Evolutionary conservation across 1,140 invertebrate genomes (phyloP), one percentile per base, ranked within the genome.

Genomic region (Brachionus calyciflorus): DNA sequence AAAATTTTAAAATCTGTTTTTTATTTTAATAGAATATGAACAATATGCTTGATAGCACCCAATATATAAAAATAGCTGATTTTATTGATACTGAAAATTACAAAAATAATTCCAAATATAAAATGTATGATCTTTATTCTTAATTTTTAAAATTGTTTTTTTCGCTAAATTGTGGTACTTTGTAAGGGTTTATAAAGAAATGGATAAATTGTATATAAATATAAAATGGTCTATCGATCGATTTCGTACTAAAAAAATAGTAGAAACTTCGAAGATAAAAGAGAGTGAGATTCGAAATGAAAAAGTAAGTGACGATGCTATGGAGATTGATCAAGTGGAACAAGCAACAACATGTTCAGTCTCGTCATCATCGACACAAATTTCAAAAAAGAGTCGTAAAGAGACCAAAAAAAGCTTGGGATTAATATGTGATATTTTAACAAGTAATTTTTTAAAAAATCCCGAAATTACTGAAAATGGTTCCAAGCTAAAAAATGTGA

Each of bases 171-270:
- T 57, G 26, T 55, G 3, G 6, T 19, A 37, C 40, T 63, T 41
- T n/a, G 1, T 26, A 41, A 65, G 60, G 19, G 24, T 26, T 44
- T 65, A 44, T 12, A 65, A 65, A 44, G 60, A 65, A 37, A 24
- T 65, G 21, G 37, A 44, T 10, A 44, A 5, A 26, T 24, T 65
- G 3, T 65, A 65, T 41, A 19, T 19, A 26, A 65, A 24, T 14
- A 65, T 65, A 44, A 65, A 65, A 26, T 65, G 60, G 60, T 65
- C 60, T 10, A 65, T 65, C 24, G 60, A 65, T 44, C 37, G 24
- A 4, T 65, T 65, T 65, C 28, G 41, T 21, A 10, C 4, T 19
- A 65, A 65, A 44, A 19, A 21, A 14, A 12, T 4, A 17, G 28
- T 9, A 17, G 37, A 60, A 37, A n/a, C n/a, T n/a, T n/a, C n/a